Evolutionary conservation across 2,888 invertebrate species (phyloP).

Genomic region (Andrena haemorrhoa): DNA sequence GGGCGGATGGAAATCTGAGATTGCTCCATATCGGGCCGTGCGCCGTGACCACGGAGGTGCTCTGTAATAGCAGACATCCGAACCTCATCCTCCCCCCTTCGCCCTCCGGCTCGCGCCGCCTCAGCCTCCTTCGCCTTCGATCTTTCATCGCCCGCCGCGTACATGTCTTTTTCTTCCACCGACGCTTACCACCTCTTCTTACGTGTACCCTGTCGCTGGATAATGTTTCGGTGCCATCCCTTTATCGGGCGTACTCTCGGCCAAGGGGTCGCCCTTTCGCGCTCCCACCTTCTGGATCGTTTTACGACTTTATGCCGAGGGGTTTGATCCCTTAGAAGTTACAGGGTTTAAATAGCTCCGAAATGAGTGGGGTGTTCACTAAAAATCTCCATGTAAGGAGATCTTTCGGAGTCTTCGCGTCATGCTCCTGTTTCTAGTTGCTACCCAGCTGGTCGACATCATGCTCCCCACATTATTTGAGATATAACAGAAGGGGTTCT

Average conservation of each 20-base stretch:
- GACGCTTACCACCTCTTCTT: neutral
- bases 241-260: neutral
- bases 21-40: slow-evolving; percentile 89
- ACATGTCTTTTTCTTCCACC: neutral
- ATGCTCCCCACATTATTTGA: too few relatives aligned
- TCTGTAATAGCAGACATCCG: slow-evolving; percentile 80
- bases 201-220: slow-evolving; percentile 13
- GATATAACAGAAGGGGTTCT: too few relatives aligned
- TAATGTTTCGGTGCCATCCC: slow-evolving; percentile 4
- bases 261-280: too few relatives aligned
- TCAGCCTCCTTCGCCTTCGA: slow-evolving; percentile 1
- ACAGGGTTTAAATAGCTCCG: too few relatives aligned
- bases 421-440: too few relatives aligned
- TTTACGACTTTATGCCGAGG: neutral
- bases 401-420: too few relatives aligned
- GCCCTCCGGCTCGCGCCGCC: neutral
- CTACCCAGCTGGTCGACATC: too few relatives aligned
- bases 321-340: neutral
- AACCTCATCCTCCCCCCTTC: slow-evolving; percentile 41
- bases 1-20: slow-evolving; percentile 89
- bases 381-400: too few relatives aligned
- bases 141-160: slow-evolving; percentile 7
- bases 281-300: neutral
- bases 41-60: slow-evolving; percentile 81
- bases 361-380: too few relatives aligned